Base-by-base conservation (phyloP, 2,888 invertebrate genomes). In the Cotesia congregata region DNA sequence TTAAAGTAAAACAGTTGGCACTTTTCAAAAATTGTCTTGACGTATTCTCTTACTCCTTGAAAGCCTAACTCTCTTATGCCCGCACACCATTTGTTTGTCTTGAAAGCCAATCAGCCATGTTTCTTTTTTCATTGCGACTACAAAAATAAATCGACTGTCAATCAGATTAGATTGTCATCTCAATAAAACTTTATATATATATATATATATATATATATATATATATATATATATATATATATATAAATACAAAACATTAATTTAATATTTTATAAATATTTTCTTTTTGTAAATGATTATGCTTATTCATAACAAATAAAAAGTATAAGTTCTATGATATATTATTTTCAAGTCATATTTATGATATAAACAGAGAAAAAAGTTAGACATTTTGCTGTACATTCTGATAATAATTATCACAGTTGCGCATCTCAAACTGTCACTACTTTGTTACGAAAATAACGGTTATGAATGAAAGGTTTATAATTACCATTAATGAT, bases 111-210 rank as follows among this genome's bases (percentile, higher is more conserved):
- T 86, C 85, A 80, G 84, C 83, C 83, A 80, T 84, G 83, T 85
- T 85, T 85, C 84, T 85, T 86, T 85, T 84, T 84, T 85, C 84
- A 85, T 85, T 85, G 85, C 84, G 84, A 83, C 83, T 85, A 82
- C 84, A 84, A 84, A 85, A 85, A 85, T 83, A 85, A 85, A 85
- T 85, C 82, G 72, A 76, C 80, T 77, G 67, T 15, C 61, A 74
- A 20, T 38, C 40, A 61, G 12, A 20, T 59, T 20, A 68, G 15
- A 61, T 59, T 7, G 61, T 74, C 40, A 40, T 68, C 30, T 72
- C 41, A 62, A 64, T 72, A 64, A 65, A 50, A 50, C 60, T 72
- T 59, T 60, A 39, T 20, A 6, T 6, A 61, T 30, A n/a, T 39
- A 30, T 61, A 30, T 61, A 72, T n/a, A n/a, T n/a, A n/a, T n/a